Evolutionary conservation across 2,888 invertebrate genomes (phyloP), one percentile per base, ranked within the genome.

Genomic region (Agrotis segetum): DNA sequence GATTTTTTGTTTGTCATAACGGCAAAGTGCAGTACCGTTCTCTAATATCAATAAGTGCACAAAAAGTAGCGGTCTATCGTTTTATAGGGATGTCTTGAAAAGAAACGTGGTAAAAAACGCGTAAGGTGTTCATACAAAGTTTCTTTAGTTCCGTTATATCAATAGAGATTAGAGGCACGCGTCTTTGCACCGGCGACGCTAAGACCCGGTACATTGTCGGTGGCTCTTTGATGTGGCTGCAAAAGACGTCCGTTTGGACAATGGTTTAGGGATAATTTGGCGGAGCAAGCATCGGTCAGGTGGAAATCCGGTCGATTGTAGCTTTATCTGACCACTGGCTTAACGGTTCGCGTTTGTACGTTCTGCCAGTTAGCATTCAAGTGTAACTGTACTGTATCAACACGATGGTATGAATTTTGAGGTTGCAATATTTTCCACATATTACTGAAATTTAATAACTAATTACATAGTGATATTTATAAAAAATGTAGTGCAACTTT

Each of bases 111-210:
- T 90, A 93, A 94, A 95, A 94, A 94, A 93, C 84, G 76, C 83
- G 87, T 95, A 96, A 95, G 95, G 95, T 96, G 96, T 93, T 92
- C 93, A 87, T 91, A 92, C 89, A 91, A 89, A 85, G 90, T 91
- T 91, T 89, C 91, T 86, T 90, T 88, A 86, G 88, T 89, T 87
- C 96, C 95, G 96, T 96, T 96, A 95, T 92, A 93, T 95, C 94
- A 95, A 95, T 95, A 93, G 95, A 93, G 95, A 95, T 95, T 95
- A 95, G 87, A 89, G 93, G 94, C 96, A 96, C 96, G 96, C 95
- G 96, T 91, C 92, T 92, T 89, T 89, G 90, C 89, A 87, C 84
- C 88, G 83, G 79, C 88, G 87, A 86, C 78, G 87, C 84, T 77
- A 78, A 88, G 87, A 89, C 91, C 89, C 90, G 88, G 89, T 80